Conservation (phyloP, 2,888 invertebrate species). For the Masnerella sp. region DNA sequence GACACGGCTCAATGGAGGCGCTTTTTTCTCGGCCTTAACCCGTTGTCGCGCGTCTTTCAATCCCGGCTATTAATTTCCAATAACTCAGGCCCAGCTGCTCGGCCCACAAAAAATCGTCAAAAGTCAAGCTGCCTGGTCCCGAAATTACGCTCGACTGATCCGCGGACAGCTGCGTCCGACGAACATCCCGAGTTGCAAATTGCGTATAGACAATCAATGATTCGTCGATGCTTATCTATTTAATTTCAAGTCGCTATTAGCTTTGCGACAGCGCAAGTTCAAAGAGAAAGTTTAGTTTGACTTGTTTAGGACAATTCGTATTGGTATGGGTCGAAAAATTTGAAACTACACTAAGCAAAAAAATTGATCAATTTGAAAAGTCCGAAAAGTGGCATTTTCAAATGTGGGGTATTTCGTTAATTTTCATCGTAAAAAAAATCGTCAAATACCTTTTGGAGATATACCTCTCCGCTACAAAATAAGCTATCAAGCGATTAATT, state of each 20-base stretch:
- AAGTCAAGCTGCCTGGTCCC: constrained; percentile 67
- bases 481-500: too few species aligned
- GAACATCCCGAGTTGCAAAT: constrained; percentile 43
- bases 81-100: constrained; percentile 72
- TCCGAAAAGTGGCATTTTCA: too few species aligned
- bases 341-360: too few species aligned
- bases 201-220: constrained; percentile 38
- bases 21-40: too few species aligned
- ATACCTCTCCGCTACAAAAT: too few species aligned
- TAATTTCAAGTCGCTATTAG: constrained; percentile 15
- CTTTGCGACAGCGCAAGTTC: constrained; percentile 11
- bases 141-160: constrained; percentile 51
- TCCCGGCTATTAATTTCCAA: constrained; percentile 72
- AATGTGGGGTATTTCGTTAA: too few species aligned
- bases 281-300: constrained; percentile 15
- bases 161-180: constrained; percentile 42
- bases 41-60: constrained; percentile 61
- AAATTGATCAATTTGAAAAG: too few species aligned
- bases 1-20: neutral
- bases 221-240: constrained; percentile 45
- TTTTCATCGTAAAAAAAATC: too few species aligned
- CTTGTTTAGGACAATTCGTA: too few species aligned
- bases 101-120: constrained; percentile 67
- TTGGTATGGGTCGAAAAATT: too few species aligned
- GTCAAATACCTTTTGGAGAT: too few species aligned